These are phyloP conservation scores for Littorina saxatilis DNA, from an alignment of 1,140 invertebrate species.

Conservation along the genomic window DNA sequence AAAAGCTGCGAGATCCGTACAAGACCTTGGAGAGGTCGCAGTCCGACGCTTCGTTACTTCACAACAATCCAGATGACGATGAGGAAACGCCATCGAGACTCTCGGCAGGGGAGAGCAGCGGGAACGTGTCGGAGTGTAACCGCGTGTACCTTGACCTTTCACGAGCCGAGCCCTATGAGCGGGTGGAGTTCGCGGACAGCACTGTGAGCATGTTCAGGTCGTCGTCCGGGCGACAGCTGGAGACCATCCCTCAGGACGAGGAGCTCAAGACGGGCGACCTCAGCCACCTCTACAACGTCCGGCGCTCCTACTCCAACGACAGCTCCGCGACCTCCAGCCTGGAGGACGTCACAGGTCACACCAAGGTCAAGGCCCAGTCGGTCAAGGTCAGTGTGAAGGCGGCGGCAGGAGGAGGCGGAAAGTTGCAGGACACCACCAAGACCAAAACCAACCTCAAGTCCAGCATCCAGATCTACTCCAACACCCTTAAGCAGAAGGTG, in stretches of 20 bases:
- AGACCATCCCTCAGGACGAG: slow-evolving; percentile 57
- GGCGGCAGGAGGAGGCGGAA: background rate
- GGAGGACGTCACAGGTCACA: slow-evolving; percentile 33
- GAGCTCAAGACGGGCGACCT: slow-evolving; percentile 55
- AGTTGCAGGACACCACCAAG: slow-evolving; percentile 37
- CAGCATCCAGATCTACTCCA: slow-evolving; percentile 54
- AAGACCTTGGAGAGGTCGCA: slow-evolving; percentile 63
- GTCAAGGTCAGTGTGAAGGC: background rate
- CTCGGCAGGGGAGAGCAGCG: slow-evolving; percentile 38
- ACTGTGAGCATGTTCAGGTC: slow-evolving; percentile 43
- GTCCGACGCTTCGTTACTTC: slow-evolving; percentile 59
- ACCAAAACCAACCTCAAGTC: slow-evolving; percentile 50
- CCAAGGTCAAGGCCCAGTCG: slow-evolving; percentile 35
- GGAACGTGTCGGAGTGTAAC: slow-evolving; percentile 64
- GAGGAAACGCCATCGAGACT: slow-evolving; percentile 25
- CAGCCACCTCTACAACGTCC: slow-evolving; percentile 44
- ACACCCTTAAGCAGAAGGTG: slow-evolving; percentile 54
- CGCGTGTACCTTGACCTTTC: slow-evolving; percentile 66
- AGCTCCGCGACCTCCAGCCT: slow-evolving; percentile 47
- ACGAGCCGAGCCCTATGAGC: slow-evolving; percentile 56
- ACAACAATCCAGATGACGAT: slow-evolving; percentile 34
- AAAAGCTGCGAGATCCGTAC: slow-evolving; percentile 53
- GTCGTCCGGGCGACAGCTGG: slow-evolving; percentile 49
- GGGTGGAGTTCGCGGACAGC: slow-evolving; percentile 45
- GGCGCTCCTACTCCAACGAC: slow-evolving; percentile 52